Percentiles rank a stretch among this genome's conserved stretches.
Conservation (phyloP, 2,888 invertebrate species). For the Mythimna albipuncta region DNA sequence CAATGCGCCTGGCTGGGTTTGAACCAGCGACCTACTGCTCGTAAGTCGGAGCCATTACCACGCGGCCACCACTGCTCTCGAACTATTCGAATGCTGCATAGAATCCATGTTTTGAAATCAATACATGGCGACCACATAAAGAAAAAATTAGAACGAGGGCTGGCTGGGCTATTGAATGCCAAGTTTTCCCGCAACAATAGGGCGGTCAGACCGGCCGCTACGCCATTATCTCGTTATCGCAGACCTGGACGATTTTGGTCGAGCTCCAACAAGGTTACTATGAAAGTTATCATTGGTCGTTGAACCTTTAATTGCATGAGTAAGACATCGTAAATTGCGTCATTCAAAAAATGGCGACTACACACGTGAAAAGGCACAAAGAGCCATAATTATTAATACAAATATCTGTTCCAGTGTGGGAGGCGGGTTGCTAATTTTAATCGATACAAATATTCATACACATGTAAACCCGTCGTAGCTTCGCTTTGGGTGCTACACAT, state of each 20-base stretch:
- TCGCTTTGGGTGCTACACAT: no score
- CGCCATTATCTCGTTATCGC: constrained; percentile 39
- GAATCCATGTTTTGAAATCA: constrained; percentile 51
- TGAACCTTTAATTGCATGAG: constrained; percentile 62
- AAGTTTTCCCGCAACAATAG: constrained; percentile 29
- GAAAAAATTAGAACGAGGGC: constrained; percentile 26
- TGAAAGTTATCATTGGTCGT: constrained; percentile 60
- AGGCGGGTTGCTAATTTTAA: constrained; percentile 27
- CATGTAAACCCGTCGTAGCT: no score
- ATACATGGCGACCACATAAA: constrained; percentile 41
- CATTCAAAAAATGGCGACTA: constrained; percentile 28
- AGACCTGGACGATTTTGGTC: constrained; percentile 42
- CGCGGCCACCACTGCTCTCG: no score
- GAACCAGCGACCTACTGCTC: no score
- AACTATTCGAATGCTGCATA: constrained; percentile 47
- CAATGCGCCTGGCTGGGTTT: no score
- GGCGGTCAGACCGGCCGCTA: constrained; percentile 15
- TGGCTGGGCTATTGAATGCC: constrained; percentile 19
- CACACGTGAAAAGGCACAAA: constrained; percentile 31
- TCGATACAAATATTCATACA: constrained; percentile 21
- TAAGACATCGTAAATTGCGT: constrained; percentile 53
- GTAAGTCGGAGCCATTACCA: no score
- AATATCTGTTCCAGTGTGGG: constrained; percentile 33
- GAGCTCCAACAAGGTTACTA: constrained; percentile 54
- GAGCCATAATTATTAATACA: constrained; percentile 17